Evolutionary conservation across 2,797 vertebrate genomes (phyloP).

Genomic region (Tachyglossus aculeatus): DNA sequence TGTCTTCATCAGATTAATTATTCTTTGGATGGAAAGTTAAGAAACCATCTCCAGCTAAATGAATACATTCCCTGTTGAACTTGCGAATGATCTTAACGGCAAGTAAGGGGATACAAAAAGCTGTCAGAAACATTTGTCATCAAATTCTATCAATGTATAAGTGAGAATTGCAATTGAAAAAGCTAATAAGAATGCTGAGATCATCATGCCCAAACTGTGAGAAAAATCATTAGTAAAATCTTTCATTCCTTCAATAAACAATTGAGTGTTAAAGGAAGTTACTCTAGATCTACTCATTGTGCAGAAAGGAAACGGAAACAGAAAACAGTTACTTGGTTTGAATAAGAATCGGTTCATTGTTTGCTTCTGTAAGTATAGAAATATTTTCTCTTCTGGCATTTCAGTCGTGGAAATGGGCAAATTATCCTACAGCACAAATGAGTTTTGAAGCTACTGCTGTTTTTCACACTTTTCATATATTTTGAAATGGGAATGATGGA

Average conservation of each 20-base stretch:
- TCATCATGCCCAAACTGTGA: slow-evolving; percentile 19
- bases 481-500: too few relatives aligned
- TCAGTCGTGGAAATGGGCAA: slow-evolving; percentile 29
- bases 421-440: not conserved
- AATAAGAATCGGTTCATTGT: slow-evolving; percentile 44
- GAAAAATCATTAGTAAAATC: slow-evolving; percentile 25
- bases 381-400: slow-evolving; percentile 31
- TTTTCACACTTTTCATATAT: slow-evolving; percentile 14
- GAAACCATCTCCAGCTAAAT: too few relatives aligned
- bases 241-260: slow-evolving; percentile 38
- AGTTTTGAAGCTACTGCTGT: not conserved
- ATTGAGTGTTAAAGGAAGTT: slow-evolving; percentile 41
- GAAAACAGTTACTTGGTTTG: slow-evolving; percentile 1
- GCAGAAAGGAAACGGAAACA: slow-evolving; percentile 36
- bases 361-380: slow-evolving; percentile 25
- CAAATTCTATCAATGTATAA: too few relatives aligned
- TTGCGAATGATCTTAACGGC: too few relatives aligned
- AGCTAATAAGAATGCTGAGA: not conserved
- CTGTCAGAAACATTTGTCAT: too few relatives aligned
- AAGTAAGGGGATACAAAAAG: too few relatives aligned
- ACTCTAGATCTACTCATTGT: slow-evolving; percentile 43
- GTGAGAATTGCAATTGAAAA: too few relatives aligned
- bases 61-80: too few relatives aligned
- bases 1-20: too few relatives aligned
- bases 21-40: too few relatives aligned